Percentiles rank a stretch among this genome's conserved stretches.
These are phyloP conservation scores for Centropus unirufus DNA, from an alignment of 2,113 vertebrate species.

Conservation along the genomic window DNA sequence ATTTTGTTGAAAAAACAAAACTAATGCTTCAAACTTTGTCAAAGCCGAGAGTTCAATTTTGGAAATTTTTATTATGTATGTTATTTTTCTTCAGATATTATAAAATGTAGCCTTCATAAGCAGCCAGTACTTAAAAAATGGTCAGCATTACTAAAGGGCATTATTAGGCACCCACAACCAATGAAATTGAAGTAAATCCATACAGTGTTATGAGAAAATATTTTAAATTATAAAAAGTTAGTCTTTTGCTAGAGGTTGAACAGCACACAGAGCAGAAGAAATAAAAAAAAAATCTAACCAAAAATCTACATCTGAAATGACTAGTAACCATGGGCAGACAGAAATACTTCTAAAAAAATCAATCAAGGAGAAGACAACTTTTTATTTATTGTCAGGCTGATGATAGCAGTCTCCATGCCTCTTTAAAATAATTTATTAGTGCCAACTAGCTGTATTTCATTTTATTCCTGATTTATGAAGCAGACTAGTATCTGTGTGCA, in stretches of 20 bases:
- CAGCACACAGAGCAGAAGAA: neutral
- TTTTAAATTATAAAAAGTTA: neutral
- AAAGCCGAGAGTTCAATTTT: neutral
- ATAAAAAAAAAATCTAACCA: neutral
- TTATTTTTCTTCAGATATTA: neutral
- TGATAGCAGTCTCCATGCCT: neutral
- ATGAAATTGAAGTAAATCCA: neutral
- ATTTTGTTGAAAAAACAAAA: neutral
- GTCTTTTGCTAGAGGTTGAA: neutral
- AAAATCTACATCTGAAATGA: neutral
- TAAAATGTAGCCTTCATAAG: neutral
- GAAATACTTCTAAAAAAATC: neutral
- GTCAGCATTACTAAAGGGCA: neutral
- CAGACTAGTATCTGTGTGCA: neutral
- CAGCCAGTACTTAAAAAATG: neutral
- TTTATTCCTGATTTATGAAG: neutral
- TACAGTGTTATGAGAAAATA: neutral
- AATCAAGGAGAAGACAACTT: neutral
- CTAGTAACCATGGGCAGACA: neutral
- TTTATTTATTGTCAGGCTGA: neutral
- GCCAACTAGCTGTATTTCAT: neutral
- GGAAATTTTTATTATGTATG: neutral
- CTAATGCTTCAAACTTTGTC: neutral
- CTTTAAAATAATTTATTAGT: neutral
- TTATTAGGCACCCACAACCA: neutral